phyloP scores from a whole-genome alignment of 2,888 invertebrate genomes.

The Salticus scenicus region DNA sequence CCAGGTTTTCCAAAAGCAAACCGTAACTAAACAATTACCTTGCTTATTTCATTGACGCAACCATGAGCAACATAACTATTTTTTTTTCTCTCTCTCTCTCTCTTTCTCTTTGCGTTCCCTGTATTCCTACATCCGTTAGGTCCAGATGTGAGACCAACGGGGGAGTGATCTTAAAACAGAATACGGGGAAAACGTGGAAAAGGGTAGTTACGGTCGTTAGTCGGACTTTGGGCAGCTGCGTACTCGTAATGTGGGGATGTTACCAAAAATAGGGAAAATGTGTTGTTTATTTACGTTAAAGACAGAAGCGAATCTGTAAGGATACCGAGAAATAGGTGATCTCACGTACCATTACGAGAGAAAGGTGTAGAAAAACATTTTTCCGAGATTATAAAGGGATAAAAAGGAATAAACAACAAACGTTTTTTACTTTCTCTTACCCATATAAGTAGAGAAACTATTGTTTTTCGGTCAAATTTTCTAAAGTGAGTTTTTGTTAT shows the following conservation, averaged over 20 bases:
- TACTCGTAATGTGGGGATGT: neutral
- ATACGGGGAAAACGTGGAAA: neutral
- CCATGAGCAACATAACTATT: neutral
- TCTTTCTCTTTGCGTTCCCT: too few species aligned
- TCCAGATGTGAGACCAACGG: neutral
- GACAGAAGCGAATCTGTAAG: neutral
- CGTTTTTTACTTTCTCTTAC: too few species aligned
- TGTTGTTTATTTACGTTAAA: neutral
- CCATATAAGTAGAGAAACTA: too few species aligned
- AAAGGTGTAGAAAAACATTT: too few species aligned
- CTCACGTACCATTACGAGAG: too few species aligned
- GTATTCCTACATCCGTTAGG: neutral
- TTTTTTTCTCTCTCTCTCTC: too few species aligned
- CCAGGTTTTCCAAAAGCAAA: neutral
- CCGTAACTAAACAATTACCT: neutral
- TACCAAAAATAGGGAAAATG: neutral
- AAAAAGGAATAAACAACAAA: too few species aligned
- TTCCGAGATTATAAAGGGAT: too few species aligned
- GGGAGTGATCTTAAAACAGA: neutral
- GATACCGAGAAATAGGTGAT: neutral
- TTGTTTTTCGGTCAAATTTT: too few species aligned
- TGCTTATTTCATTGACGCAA: neutral
- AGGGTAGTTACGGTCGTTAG: constrained; percentile 8
- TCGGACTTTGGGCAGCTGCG: neutral
- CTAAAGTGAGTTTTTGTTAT: too few species aligned